Base-by-base conservation (phyloP, 2,888 invertebrate genomes). In the Microctonus aethiopoides region DNA sequence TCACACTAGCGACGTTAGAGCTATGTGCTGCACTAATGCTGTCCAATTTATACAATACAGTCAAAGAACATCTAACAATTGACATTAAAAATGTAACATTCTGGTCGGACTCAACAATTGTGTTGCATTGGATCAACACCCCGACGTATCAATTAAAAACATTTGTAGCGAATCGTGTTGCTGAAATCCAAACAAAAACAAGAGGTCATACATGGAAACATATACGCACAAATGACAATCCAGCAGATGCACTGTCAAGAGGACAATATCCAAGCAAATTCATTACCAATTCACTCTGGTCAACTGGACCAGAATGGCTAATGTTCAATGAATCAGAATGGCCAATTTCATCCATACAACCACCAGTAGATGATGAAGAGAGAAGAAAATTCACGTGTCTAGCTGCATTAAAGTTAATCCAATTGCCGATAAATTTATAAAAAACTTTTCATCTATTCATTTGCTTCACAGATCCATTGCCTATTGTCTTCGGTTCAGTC, bases 71-170 rank as follows among this genome's bases (percentile, higher is more conserved):
- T n/a, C n/a, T n/a, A n/a, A n/a, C n/a, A n/a, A n/a, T n/a, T n/a
- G n/a, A n/a, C n/a, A n/a, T n/a, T n/a, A n/a, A 29, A 36, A 0
- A 63, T 59, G 3, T 24, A 7, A n/a, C n/a, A n/a, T 69, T 32
- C 22, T 75, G 74, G 72, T 62, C 67, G 0, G 74, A 75, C 57
- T 74, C 74, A 7, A 72, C 67, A 10, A 71, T 75, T 29, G 63
- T 66, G 9, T 39, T 75, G 0, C 67, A 68, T 22, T 73, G 73
- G 75, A 16, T 75, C 3, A 66, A 74, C 11, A 68, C 65, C 5
- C 41, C 60, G 26, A 61, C 73, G 2, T 60, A 70, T 11, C 52
- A 26, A 7, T 60, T 72, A 16, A 64, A 72, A 56, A 70, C 68
- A 4, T 75, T 72, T 57, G 70, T 71, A 1, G 63, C 70, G 4